Evolutionary conservation across 2,797 vertebrate species (phyloP), one percentile per base, ranked within the genome.

Genomic region (Danio aesculapii): DNA sequence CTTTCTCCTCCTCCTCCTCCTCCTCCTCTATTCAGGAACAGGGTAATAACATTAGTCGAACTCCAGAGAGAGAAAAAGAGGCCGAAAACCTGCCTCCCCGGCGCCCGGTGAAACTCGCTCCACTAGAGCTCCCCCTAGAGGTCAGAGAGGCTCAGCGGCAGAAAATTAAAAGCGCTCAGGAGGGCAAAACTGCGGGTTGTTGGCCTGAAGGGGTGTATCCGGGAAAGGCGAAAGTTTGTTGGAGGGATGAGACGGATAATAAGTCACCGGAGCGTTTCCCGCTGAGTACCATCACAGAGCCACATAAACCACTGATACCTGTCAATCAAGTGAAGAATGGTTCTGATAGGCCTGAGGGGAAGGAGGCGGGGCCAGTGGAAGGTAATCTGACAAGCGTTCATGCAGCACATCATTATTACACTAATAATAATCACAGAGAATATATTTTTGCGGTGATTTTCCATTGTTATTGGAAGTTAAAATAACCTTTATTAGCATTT

Each of bases 21-120:
- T 82, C 81, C 3, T 77, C 74, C 57, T 70, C 67, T 47, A 30
- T 21, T 1, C 77, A 13, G 47, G 57, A 79, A 62, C 47, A 43
- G 39, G 9, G 16, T 19, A 62, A 53, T 59, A 87, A 2, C 67
- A 41, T 6, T 43, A 79, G 1, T 46, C 81, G 81, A 80, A 9
- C 74, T 75, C 84, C 30, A 41, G 63, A 17, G 86, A 88, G 0
- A 12, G 84, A 62, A 63, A 76, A 46, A 75, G 75, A 67, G 47
- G 49, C 67, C 2, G 90, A 93, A 55, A 90, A 86, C 8, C 19
- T 88, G 8, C 61, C 72, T 0, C 74, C 80, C n/a, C 93, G 92
- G 41, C 90, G 91, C 14, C 94, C 93, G 0, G 84, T 91, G 68
- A 96, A 92, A 81, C 79, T 96, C 30, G 92, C 93, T 57, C 95